These are phyloP conservation scores for Oophaga pumilio DNA, from an alignment of 2,113 vertebrate genomes.

Conservation along the genomic window DNA sequence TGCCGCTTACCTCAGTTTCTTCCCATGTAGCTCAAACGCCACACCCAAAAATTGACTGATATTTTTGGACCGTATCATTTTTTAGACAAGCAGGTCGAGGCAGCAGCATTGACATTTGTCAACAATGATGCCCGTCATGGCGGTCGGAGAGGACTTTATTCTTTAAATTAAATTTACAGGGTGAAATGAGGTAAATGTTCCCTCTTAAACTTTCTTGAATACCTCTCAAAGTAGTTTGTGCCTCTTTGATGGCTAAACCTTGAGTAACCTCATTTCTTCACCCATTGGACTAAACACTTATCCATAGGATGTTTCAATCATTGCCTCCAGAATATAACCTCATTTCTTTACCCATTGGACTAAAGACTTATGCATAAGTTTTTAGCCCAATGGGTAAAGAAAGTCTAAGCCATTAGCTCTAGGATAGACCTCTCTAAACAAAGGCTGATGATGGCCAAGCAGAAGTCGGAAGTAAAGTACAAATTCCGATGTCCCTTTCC, in stretches of 20 bases:
- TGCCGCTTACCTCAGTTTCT: not conserved
- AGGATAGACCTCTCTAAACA: not conserved
- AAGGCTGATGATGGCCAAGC: not conserved
- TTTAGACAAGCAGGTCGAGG: not conserved
- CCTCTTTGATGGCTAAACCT: not conserved
- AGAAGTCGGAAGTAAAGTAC: not conserved
- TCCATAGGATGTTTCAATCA: not conserved
- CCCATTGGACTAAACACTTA: not conserved
- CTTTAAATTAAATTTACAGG: not conserved
- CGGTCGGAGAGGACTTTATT: not conserved
- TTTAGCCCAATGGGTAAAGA: too few relatives aligned
- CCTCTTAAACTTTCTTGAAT: not conserved
- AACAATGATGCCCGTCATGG: not conserved
- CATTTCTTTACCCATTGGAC: not conserved
- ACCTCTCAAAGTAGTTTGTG: not conserved
- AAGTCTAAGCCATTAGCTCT: not conserved
- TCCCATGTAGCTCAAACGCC: not conserved
- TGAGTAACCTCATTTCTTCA: not conserved
- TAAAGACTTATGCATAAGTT: not conserved
- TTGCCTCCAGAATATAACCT: not conserved
- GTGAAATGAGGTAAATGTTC: not conserved
- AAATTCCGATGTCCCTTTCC: too few relatives aligned
- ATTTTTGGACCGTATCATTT: not conserved
- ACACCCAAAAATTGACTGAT: not conserved
- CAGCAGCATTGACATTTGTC: not conserved